These are phyloP conservation scores for Leptinotarsa lineolata DNA, from an alignment of 1,140 invertebrate species.

Conservation along the genomic window DNA sequence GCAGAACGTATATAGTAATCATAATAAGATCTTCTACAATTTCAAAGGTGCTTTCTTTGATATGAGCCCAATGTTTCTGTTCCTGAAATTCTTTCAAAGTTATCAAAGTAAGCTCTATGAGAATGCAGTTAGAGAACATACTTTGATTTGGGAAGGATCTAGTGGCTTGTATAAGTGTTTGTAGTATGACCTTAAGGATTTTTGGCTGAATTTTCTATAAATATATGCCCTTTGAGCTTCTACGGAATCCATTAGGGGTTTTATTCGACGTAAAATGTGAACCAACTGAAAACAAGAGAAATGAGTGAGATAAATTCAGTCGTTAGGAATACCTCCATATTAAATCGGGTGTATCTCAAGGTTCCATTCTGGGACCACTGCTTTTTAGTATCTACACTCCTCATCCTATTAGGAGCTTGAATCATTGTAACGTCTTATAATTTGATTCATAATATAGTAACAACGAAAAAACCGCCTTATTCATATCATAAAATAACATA, in stretches of 20 bases:
- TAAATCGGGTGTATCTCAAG: too few relatives aligned
- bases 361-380: too few relatives aligned
- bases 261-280: neutral
- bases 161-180: conserved; percentile 40
- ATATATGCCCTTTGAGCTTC: conserved; percentile 32
- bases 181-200: conserved; percentile 40
- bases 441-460: too few relatives aligned
- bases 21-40: conserved; percentile 42
- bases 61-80: conserved; percentile 23
- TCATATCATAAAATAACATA: too few relatives aligned
- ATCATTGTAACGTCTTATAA: too few relatives aligned
- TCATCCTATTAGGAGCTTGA: too few relatives aligned
- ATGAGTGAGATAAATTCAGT: neutral
- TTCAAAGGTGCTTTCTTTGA: conserved; percentile 30
- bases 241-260: neutral
- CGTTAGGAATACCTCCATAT: too few relatives aligned
- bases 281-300: neutral
- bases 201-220: conserved; percentile 36
- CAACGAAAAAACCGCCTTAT: too few relatives aligned
- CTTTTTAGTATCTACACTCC: too few relatives aligned
- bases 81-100: conserved; percentile 22
- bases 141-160: conserved; percentile 13
- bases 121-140: neutral
- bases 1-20: conserved; percentile 40
- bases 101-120: neutral